phyloP scores from a whole-genome alignment of 2,888 invertebrate species.

The Andrena bicolor region DNA sequence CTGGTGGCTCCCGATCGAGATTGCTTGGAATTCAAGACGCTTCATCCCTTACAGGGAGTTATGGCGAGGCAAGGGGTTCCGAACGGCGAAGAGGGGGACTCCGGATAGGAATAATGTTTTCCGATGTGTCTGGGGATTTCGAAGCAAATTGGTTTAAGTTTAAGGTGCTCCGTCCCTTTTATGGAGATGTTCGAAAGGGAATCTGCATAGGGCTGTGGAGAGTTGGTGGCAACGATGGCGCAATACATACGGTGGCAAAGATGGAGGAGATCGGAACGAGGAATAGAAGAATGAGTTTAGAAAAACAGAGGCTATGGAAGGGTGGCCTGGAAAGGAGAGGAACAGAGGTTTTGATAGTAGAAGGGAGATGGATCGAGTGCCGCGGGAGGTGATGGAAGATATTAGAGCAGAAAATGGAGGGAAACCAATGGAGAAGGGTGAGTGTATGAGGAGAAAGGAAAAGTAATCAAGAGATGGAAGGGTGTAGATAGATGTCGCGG shows the following conservation, averaged over 20 bases:
- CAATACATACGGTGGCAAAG: neutral
- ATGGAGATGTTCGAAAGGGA: slow-evolving; percentile 23
- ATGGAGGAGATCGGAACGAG: neutral
- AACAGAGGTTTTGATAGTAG: neutral
- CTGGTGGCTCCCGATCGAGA: too few species aligned
- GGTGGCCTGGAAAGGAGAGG: neutral
- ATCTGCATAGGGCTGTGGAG: neutral
- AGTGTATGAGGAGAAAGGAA: neutral
- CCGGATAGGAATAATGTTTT: neutral
- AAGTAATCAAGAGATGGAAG: neutral
- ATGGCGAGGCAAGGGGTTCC: too few species aligned
- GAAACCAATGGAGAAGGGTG: neutral
- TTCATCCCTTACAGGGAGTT: too few species aligned
- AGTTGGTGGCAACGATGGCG: neutral
- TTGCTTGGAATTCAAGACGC: too few species aligned
- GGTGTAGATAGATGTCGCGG: neutral
- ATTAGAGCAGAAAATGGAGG: neutral
- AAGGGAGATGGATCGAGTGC: slow-evolving; percentile 1
- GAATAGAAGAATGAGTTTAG: neutral
- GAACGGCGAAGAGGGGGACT: too few species aligned
- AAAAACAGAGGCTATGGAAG: slow-evolving; percentile 20
- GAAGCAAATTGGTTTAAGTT: slow-evolving; percentile 39
- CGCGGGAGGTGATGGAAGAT: neutral
- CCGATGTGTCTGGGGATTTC: slow-evolving; percentile 7
- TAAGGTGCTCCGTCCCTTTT: slow-evolving; percentile 24